Percentiles rank a stretch among this genome's conserved stretches.
These are phyloP conservation scores for Pachliopta kotzebuea DNA, from an alignment of 2,888 invertebrate genomes.

Conservation along the genomic window DNA sequence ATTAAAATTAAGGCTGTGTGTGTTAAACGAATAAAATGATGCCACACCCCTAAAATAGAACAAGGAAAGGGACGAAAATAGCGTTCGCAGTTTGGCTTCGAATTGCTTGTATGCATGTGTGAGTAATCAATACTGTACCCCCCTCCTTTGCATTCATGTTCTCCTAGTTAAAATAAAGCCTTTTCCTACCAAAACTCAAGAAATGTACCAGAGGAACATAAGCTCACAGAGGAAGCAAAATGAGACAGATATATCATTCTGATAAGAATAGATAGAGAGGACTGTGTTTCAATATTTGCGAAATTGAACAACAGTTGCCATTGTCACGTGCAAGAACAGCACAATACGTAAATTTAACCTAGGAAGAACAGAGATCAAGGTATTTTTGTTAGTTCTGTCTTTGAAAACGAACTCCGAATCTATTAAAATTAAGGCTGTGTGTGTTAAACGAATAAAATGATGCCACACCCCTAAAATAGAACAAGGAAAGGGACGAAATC, in stretches of 20 bases:
- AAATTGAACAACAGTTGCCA: not conserved
- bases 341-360: too few species aligned
- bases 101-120: not conserved
- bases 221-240: not conserved
- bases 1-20: too few species aligned
- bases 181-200: not conserved
- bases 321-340: too few species aligned
- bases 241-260: not conserved
- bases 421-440: too few species aligned
- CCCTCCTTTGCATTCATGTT: not conserved
- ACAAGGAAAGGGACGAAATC: not conserved
- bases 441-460: too few species aligned
- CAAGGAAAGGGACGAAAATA: not conserved
- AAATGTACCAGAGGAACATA: not conserved
- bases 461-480: accelerated
- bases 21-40: too few species aligned
- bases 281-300: not conserved
- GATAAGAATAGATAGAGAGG: not conserved
- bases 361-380: too few species aligned
- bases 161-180: not conserved
- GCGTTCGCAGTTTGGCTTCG: not conserved
- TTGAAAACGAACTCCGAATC: too few species aligned
- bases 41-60: not conserved
- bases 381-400: too few species aligned
- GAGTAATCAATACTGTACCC: not conserved